phyloP scores from a whole-genome alignment of 1,140 invertebrate species.

The Drosophila tristis region DNA sequence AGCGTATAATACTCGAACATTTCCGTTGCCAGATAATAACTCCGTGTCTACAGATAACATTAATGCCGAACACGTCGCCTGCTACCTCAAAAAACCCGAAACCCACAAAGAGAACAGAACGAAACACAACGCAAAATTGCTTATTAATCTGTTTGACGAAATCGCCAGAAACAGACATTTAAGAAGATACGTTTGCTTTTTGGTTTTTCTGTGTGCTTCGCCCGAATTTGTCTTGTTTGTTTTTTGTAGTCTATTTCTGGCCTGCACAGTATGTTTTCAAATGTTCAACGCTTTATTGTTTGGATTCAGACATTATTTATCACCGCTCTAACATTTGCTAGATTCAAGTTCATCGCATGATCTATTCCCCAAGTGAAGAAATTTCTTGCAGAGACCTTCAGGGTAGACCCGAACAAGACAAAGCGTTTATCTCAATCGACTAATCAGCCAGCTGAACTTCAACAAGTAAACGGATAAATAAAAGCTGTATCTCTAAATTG shows the following conservation, averaged over 20 bases:
- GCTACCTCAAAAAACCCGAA: conserved; percentile 4
- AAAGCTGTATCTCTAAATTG: conserved; percentile 36
- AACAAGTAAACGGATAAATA: conserved; percentile 34
- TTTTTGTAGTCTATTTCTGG: conserved; percentile 28
- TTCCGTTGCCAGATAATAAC: conserved; percentile 58
- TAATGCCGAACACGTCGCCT: conserved; percentile 70
- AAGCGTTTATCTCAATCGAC: conserved; percentile 27
- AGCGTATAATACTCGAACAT: conserved; percentile 55
- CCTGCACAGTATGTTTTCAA: conserved; percentile 45
- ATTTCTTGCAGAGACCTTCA: conserved; percentile 35
- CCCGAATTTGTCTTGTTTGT: conserved; percentile 34
- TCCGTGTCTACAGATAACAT: conserved; percentile 41
- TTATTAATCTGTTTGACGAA: conserved; percentile 81
- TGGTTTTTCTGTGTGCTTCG: conserved; percentile 16
- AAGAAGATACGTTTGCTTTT: conserved; percentile 51
- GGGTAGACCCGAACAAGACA: conserved; percentile 16
- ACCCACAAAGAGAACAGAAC: conserved; percentile 12
- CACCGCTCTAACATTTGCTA: conserved; percentile 47
- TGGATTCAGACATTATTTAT: conserved; percentile 60
- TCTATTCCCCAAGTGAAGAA: conserved; percentile 12
- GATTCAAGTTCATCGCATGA: conserved; percentile 40
- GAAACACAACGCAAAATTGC: conserved; percentile 30
- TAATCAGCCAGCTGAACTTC: conserved; percentile 40
- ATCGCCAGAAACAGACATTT: conserved; percentile 58
- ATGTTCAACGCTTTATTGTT: conserved; percentile 29